Conservation (phyloP, 2,888 invertebrate genomes). For the Belgica antarctica region DNA sequence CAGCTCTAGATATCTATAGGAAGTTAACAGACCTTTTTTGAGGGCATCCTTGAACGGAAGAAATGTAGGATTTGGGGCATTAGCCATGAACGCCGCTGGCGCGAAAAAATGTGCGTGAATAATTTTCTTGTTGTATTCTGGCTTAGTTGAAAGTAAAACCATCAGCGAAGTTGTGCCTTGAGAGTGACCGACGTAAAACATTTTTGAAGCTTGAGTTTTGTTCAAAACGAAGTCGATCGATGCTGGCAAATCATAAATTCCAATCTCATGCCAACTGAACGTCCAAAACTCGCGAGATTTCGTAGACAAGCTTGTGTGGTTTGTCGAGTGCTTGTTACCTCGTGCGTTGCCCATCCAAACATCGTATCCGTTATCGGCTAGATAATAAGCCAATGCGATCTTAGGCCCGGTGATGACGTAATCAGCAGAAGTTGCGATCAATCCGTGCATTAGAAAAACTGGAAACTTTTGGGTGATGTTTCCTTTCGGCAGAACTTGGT, state of each 20-base stretch:
- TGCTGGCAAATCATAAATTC: constrained; percentile 58
- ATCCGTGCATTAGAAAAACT: constrained; percentile 33
- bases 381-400: constrained; percentile 50
- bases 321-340: constrained; percentile 53
- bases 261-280: constrained; percentile 58
- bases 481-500: constrained; percentile 60
- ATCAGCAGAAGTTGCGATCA: constrained; percentile 11
- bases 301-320: constrained; percentile 19
- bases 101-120: constrained; percentile 30
- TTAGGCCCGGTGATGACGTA: not conserved
- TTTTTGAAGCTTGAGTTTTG: constrained; percentile 51
- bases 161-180: constrained; percentile 71
- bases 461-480: constrained; percentile 48
- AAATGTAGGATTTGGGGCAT: constrained; percentile 29
- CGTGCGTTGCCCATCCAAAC: constrained; percentile 56
- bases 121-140: constrained; percentile 57
- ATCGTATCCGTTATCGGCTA: constrained; percentile 54
- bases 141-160: constrained; percentile 62
- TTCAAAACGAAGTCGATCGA: constrained; percentile 56
- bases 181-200: constrained; percentile 60
- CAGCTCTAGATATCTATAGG: not conserved
- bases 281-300: constrained; percentile 44
- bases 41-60: not conserved
- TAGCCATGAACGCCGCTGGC: constrained; percentile 4
- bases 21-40: not conserved